These are phyloP conservation scores for Pinctada fucata DNA, from an alignment of 2,888 invertebrate genomes.

Conservation along the genomic window DNA sequence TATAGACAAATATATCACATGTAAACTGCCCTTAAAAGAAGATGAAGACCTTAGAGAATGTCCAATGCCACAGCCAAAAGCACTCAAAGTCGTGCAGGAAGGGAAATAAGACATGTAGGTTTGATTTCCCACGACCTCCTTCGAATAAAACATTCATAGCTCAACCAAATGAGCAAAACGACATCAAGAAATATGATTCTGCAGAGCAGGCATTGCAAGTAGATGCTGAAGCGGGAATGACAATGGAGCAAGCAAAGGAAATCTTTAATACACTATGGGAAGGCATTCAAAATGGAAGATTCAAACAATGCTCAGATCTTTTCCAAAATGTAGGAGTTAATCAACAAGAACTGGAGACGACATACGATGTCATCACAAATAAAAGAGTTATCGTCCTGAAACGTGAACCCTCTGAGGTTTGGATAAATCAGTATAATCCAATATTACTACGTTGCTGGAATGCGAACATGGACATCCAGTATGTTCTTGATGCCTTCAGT, in stretches of 20 bases:
- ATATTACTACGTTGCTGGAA: no score
- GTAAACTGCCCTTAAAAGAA: slow-evolving; percentile 13
- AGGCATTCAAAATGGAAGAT: background rate
- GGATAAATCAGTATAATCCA: no score
- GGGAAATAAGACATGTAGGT: slow-evolving; percentile 37
- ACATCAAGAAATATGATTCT: background rate
- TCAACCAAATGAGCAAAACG: background rate
- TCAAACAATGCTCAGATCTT: background rate
- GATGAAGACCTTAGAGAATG: slow-evolving; percentile 34
- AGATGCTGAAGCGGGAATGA: no score
- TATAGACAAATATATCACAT: no score
- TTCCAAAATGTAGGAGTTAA: background rate
- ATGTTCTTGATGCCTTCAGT: slow-evolving; percentile 17
- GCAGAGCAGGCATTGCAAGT: no score
- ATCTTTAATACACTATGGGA: slow-evolving; percentile 2
- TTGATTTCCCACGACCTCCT: slow-evolving; percentile 43
- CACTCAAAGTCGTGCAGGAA: no score
- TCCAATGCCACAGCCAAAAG: slow-evolving; percentile 45
- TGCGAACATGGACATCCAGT: no score
- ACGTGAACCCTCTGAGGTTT: no score
- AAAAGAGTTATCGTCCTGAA: background rate
- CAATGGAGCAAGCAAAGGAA: background rate
- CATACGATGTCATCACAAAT: background rate
- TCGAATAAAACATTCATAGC: slow-evolving; percentile 17
- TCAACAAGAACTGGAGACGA: background rate